Base-by-base conservation (phyloP, 2,113 vertebrate genomes). In the Trichechus manatus region DNA sequence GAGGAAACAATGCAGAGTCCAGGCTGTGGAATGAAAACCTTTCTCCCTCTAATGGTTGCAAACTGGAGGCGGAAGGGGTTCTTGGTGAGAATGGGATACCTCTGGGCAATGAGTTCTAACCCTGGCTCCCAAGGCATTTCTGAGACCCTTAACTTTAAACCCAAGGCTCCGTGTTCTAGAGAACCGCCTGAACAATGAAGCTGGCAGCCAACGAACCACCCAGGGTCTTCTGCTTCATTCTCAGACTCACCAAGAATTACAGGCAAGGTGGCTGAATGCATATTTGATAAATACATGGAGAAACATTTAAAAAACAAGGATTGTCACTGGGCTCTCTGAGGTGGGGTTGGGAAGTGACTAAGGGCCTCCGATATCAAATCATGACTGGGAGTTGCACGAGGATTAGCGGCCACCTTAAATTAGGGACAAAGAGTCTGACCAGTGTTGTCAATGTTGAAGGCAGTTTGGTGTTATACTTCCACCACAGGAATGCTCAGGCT, bases 401-500 rank as follows among this genome's bases (percentile, higher is more conserved):
- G 3, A 44, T 10, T 36, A 19, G 27, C 22, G 6, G 10, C 2
- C 23, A 23, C 47, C 15, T 75, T 63, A 64, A 13, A 31, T 56
- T 14, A 33, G 61, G n/a, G 31, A 15, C 61, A 27, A 20, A 47
- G 84, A 56, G 19, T 85, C 50, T 81, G 77, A 44, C 44, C 23
- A 42, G 36, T 53, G 36, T 64, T 31, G 42, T 68, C 63, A 68
- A 6, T 0, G 2, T 9, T 42, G 29, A 42, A 64, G 74, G 59
- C 6, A 13, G 25, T 23, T 66, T 50, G 44, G 74, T 50, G 9
- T 10, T 23, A 3, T 22, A 6, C 29, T 56, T 25, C 64, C 29
- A 5, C 1, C 6, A 13, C 0, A 1, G 0, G 9, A 50, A 0
- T 0, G 22, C 1, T 42, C 59, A n/a, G 61, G 75, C 31, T 66